These are phyloP conservation scores for Hyppa rectilinea DNA, from an alignment of 2,888 invertebrate species.

Conservation along the genomic window DNA sequence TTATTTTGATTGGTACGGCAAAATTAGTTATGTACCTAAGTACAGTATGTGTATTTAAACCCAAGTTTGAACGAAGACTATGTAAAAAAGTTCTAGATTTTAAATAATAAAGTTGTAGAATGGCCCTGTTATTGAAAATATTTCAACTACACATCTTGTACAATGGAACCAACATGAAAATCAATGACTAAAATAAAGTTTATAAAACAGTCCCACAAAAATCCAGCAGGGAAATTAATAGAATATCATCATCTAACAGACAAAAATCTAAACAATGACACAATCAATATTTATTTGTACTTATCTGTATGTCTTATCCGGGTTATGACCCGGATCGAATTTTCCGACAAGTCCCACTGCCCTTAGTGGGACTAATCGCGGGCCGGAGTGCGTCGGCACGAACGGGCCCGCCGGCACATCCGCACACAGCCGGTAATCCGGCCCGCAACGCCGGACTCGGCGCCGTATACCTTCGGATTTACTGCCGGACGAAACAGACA, in stretches of 20 bases:
- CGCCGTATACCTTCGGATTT: conserved; percentile 75
- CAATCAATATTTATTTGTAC: conserved; percentile 73
- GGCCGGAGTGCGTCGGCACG: conserved; percentile 85
- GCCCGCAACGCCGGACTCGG: conserved; percentile 77
- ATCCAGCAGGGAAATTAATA: conserved; percentile 4
- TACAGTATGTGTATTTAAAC: conserved; percentile 1
- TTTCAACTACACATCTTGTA: neutral
- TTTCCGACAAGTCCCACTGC: conserved; percentile 78
- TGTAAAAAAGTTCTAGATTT: neutral
- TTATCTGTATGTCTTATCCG: conserved; percentile 79
- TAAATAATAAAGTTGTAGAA: neutral
- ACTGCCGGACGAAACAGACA: conserved; percentile 85
- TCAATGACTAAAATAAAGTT: conserved; percentile 25
- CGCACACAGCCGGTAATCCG: conserved; percentile 73
- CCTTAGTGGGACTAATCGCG: conserved; percentile 83
- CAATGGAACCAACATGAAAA: neutral
- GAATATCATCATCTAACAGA: conserved; percentile 30
- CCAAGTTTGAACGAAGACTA: neutral
- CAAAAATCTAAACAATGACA: conserved; percentile 58
- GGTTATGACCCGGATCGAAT: conserved; percentile 75
- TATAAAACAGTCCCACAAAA: conserved; percentile 1
- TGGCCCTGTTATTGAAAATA: neutral
- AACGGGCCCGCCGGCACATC: conserved; percentile 77
- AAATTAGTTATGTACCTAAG: no score
- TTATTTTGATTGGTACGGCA: neutral